These are phyloP conservation scores for Eurypyga helias DNA, from an alignment of 2,113 vertebrate genomes.

Conservation along the genomic window DNA sequence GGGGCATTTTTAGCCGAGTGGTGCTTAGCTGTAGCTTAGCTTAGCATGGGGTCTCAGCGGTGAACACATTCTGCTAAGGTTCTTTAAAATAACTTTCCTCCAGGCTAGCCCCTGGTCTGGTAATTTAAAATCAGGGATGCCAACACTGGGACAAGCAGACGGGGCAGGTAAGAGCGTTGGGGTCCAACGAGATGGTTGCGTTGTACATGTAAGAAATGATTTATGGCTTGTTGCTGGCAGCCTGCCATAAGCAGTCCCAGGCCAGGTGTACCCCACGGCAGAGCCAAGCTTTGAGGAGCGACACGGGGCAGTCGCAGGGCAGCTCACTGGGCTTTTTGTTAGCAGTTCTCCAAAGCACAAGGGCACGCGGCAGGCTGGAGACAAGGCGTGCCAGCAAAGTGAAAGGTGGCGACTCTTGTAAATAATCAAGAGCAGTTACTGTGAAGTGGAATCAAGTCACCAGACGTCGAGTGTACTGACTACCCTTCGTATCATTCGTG, in stretches of 20 bases:
- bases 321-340: not conserved
- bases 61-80: not conserved
- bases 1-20: not conserved
- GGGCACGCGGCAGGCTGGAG: not conserved
- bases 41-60: not conserved
- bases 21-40: too few relatives aligned
- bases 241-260: not conserved
- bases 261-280: not conserved
- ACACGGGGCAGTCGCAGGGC: not conserved
- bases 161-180: not conserved
- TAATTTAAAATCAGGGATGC: not conserved
- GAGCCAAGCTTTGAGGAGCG: not conserved
- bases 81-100: not conserved
- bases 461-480: fast-evolving
- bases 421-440: not conserved
- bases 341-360: not conserved
- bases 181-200: not conserved
- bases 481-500: fast-evolving
- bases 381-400: not conserved
- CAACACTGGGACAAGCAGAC: not conserved
- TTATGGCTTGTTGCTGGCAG: not conserved
- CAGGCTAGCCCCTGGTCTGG: not conserved
- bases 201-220: not conserved
- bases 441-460: not conserved
- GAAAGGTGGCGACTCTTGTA: not conserved